Conservation (phyloP, 2,113 vertebrate genomes). For the Eulemur rufifrons region DNA sequence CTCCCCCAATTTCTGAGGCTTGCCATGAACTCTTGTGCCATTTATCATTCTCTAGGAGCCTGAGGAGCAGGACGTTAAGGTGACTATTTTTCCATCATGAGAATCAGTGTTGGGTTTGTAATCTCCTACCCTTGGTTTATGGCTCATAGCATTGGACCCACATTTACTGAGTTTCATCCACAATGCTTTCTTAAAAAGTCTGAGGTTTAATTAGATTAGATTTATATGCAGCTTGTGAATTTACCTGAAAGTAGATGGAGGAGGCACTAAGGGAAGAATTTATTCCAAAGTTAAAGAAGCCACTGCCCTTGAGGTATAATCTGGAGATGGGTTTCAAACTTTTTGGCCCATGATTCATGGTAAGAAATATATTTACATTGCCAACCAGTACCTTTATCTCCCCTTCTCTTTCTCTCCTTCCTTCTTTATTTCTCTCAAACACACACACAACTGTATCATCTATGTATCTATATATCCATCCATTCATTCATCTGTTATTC, state of each 20-base stretch:
- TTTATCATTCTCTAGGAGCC: background rate
- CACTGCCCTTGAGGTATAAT: slow-evolving; percentile 10
- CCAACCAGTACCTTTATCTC: background rate
- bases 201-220: slow-evolving; percentile 49
- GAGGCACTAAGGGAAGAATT: slow-evolving; percentile 37
- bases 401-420: background rate
- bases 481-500: background rate
- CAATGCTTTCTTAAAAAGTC: slow-evolving; percentile 34
- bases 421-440: background rate
- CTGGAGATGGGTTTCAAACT: slow-evolving; percentile 7
- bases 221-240: slow-evolving; percentile 59
- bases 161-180: slow-evolving; percentile 31
- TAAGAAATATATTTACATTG: slow-evolving; percentile 49
- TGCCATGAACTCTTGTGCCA: background rate
- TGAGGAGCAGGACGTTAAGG: background rate
- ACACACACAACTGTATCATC: background rate
- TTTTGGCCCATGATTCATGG: slow-evolving; percentile 21
- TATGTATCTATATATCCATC: background rate
- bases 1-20: background rate
- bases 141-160: background rate
- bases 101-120: background rate
- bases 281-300: slow-evolving; percentile 54
- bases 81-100: background rate
- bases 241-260: slow-evolving; percentile 51
- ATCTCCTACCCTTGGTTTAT: slow-evolving; percentile 32